Conservation (phyloP, 2,797 vertebrate genomes). For the Fringilla coelebs region DNA sequence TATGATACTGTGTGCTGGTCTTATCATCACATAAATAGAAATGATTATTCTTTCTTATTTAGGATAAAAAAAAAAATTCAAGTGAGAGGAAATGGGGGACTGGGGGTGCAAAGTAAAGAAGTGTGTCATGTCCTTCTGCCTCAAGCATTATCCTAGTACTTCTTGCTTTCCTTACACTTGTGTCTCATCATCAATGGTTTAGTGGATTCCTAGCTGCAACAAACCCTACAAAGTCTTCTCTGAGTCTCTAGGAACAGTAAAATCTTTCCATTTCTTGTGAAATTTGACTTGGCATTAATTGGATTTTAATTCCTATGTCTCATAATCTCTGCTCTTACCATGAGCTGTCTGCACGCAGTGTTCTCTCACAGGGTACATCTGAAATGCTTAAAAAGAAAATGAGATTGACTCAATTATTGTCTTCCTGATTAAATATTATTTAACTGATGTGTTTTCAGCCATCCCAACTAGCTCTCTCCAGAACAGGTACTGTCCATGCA, state of each 20-base stretch:
- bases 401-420: background rate
- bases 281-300: background rate
- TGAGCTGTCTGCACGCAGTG: background rate
- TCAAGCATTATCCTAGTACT: background rate
- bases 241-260: background rate
- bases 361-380: background rate
- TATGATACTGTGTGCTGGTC: background rate
- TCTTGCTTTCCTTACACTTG: background rate
- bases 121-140: background rate
- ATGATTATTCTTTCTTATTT: background rate
- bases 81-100: background rate
- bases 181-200: background rate
- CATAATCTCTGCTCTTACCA: background rate
- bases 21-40: background rate
- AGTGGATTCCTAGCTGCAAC: background rate
- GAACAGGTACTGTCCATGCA: background rate
- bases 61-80: background rate
- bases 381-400: background rate
- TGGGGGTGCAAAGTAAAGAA: background rate
- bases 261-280: background rate
- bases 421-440: background rate
- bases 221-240: background rate
- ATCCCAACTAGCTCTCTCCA: background rate
- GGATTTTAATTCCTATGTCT: background rate
- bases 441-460: background rate